Evolutionary conservation across 2,888 invertebrate genomes (phyloP), one percentile per base, ranked within the genome.

Genomic region (Heliothis peltigera): DNA sequence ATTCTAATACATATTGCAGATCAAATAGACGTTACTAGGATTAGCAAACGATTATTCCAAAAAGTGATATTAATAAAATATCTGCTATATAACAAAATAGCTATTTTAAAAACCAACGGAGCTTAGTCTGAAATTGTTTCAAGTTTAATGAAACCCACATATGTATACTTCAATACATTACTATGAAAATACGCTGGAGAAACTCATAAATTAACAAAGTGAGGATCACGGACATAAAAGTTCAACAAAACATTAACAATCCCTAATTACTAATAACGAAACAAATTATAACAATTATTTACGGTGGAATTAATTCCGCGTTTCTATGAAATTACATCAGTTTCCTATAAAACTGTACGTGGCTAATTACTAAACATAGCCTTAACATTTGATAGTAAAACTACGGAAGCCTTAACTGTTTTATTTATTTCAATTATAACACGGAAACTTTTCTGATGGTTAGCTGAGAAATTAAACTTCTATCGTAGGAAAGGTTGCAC

Each of bases 301-400:
- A 64, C 18, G 47, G 18, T 21, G 10, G 57, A 56, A 73, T 78
- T 57, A 47, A 79, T 74, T 75, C 60, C 53, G 49, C 58, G 52
- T 70, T 70, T 59, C 35, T n/a, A 53, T 70, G 54, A 49, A 64
- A 62, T 71, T 52, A 62, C 68, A 70, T 64, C 52, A 77, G 28
- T 74, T 78, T 78, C 78, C 78, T 74, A 60, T 60, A 62, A 15
- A 35, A 60, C 22, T 28, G 10, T 53, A 51, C 47, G 43, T 25
- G 18, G 21, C 32, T 75, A 64, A 70, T 79, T 77, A 60, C 47
- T 55, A 19, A 66, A 72, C 62, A 72, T 64, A 78, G 60, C 79
- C 72, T 73, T 73, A 69, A 35, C 19, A 60, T 67, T 61, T 52
- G 61, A n/a, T 32, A 8, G 46, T 47, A 32, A 1, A 60, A n/a